phyloP scores from a whole-genome alignment of 2,888 invertebrate species.

The Troglohyphantes excavatus region DNA sequence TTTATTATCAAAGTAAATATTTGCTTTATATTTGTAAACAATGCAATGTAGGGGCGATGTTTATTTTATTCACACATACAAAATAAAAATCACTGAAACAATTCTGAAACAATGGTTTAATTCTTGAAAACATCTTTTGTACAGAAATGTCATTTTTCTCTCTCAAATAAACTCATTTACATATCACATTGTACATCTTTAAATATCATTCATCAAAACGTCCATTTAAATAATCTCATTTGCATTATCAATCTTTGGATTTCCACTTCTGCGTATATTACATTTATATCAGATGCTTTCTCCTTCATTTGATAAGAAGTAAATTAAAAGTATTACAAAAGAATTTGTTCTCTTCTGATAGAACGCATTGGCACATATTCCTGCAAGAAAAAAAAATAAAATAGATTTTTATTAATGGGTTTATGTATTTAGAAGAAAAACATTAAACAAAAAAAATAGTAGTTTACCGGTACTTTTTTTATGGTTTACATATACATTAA shows the following conservation, averaged over 20 bases:
- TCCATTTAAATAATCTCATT: slow-evolving; percentile 16
- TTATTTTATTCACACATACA: no score
- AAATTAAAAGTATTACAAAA: slow-evolving; percentile 16
- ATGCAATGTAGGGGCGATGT: no score
- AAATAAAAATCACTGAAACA: neutral
- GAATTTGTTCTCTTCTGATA: neutral
- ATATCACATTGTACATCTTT: slow-evolving; percentile 40
- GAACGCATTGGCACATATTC: no score
- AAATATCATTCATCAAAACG: slow-evolving; percentile 7
- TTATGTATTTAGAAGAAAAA: no score
- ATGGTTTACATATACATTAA: no score
- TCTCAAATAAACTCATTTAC: slow-evolving; percentile 50
- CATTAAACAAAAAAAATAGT: no score
- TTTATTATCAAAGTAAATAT: no score
- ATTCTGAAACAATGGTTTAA: slow-evolving; percentile 18
- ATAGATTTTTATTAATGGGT: no score
- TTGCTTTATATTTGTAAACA: no score
- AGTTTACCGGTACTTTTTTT: no score
- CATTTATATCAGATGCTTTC: neutral
- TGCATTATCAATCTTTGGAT: neutral
- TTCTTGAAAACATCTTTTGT: slow-evolving; percentile 45
- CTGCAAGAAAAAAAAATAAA: neutral
- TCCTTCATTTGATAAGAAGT: slow-evolving; percentile 1
- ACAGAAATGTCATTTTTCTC: slow-evolving; percentile 22
- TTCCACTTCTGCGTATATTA: neutral